Evolutionary conservation across 1,140 invertebrate genomes (phyloP).

Genomic region (Hermetia illucens): DNA sequence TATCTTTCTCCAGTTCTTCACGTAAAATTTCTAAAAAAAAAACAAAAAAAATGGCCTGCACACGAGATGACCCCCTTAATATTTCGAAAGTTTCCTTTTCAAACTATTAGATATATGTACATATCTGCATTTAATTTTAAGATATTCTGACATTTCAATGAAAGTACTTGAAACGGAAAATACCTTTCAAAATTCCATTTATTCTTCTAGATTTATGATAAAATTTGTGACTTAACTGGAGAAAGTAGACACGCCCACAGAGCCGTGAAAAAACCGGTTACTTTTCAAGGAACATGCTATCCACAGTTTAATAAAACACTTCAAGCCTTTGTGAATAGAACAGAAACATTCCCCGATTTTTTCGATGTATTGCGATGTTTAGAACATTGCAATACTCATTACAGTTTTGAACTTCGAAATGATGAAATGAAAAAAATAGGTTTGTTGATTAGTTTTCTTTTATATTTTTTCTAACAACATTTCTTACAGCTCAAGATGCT

Average conservation of each 20-base stretch:
- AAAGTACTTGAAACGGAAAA: background rate
- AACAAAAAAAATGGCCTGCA: no score
- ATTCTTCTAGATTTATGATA: slow-evolving; percentile 29
- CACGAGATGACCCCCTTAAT: no score
- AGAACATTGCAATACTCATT: slow-evolving; percentile 27
- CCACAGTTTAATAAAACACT: slow-evolving; percentile 38
- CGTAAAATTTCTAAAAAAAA: slow-evolving; percentile 1
- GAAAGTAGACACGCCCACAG: slow-evolving; percentile 34
- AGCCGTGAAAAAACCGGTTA: slow-evolving; percentile 30
- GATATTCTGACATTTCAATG: background rate
- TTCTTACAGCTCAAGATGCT: slow-evolving; percentile 33
- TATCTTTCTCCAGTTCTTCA: no score
- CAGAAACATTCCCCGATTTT: slow-evolving; percentile 39
- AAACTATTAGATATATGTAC: background rate
- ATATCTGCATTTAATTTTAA: background rate
- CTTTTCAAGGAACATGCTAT: slow-evolving; percentile 30
- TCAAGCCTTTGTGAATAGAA: slow-evolving; percentile 32
- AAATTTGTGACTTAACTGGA: slow-evolving; percentile 37
- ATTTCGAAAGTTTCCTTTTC: background rate
- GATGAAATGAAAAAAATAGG: slow-evolving; percentile 31
- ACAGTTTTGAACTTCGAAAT: slow-evolving; percentile 29
- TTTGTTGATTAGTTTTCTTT: slow-evolving; percentile 23
- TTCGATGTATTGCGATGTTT: slow-evolving; percentile 38
- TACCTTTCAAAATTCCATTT: slow-evolving; percentile 3
- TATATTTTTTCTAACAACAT: no score